Evolutionary conservation across 2,113 vertebrate species (phyloP).

Genomic region (Ancistrus triradiatus): DNA sequence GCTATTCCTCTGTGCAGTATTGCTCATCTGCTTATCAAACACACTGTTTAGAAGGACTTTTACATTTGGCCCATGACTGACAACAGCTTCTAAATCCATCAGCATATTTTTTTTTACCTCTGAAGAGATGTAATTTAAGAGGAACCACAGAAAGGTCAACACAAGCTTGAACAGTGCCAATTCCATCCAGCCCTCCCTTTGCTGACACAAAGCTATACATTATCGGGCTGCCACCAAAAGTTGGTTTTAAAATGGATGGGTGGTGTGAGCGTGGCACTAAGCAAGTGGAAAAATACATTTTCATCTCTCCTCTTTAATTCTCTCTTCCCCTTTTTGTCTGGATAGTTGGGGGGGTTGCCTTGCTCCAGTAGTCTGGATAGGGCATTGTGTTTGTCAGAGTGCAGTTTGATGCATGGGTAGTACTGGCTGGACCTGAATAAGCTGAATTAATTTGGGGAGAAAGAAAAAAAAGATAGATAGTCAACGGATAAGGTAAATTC

Average conservation of each 20-base stretch:
- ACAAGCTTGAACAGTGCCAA: slow-evolving; percentile 51
- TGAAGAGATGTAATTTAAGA: slow-evolving; percentile 66
- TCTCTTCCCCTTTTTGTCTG: neutral
- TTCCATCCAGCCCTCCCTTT: slow-evolving; percentile 31
- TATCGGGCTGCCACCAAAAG: slow-evolving; percentile 48
- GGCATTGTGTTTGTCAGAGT: neutral
- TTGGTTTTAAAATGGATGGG: slow-evolving; percentile 35
- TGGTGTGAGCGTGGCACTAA: slow-evolving; percentile 29
- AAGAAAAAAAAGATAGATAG: too few species aligned
- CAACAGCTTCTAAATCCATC: slow-evolving; percentile 66
- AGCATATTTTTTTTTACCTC: slow-evolving; percentile 60
- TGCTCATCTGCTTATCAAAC: slow-evolving; percentile 15
- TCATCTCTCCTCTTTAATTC: slow-evolving; percentile 1
- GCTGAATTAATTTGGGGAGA: too few species aligned
- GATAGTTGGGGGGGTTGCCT: neutral
- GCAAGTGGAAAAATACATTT: slow-evolving; percentile 23
- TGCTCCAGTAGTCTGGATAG: neutral
- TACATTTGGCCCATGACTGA: slow-evolving; percentile 55
- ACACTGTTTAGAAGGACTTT: slow-evolving; percentile 5
- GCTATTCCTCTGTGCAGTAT: slow-evolving; percentile 23
- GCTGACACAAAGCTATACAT: slow-evolving; percentile 41
- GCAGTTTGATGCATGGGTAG: neutral
- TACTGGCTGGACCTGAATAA: neutral
- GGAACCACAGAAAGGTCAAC: slow-evolving; percentile 59
- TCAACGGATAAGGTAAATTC: too few species aligned